A percentile compares a stretch with the other conserved stretches of the same genome.
phyloP scores from a whole-genome alignment of 2,113 vertebrate species.

The Nymphicus hollandicus region DNA sequence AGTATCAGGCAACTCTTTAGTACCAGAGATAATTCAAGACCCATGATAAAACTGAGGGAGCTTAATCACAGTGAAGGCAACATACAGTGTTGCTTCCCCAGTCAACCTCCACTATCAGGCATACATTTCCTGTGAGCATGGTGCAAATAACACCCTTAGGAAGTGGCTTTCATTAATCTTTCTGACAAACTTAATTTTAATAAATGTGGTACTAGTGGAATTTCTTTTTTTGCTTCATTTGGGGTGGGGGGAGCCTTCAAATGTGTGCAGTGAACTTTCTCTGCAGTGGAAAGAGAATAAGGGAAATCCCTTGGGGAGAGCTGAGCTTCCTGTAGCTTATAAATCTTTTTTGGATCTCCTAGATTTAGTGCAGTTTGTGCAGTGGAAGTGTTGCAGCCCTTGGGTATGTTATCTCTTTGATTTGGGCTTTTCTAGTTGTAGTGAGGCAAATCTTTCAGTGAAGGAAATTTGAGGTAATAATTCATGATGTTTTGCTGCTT shows the following conservation, averaged over 20 bases:
- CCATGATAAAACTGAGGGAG: not conserved
- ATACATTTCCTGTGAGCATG: not conserved
- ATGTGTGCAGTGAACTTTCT: not conserved
- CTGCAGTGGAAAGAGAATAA: not conserved
- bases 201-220: not conserved
- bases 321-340: not conserved
- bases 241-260: not conserved
- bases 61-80: not conserved
- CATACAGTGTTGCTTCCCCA: fast-evolving
- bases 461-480: not conserved
- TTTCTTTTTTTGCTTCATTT: not conserved
- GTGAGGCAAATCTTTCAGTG: not conserved
- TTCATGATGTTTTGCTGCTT: not conserved
- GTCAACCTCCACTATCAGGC: not conserved
- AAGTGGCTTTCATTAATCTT: not conserved
- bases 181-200: not conserved
- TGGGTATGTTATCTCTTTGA: fast-evolving
- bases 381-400: not conserved
- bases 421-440: not conserved
- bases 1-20: not conserved
- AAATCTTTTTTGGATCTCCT: not conserved
- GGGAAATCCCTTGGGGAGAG: not conserved
- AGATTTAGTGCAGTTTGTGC: not conserved
- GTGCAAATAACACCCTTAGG: not conserved
- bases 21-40: not conserved